phyloP scores from a whole-genome alignment of 2,797 vertebrate genomes.

The Crocodylus rhombifer region DNA sequence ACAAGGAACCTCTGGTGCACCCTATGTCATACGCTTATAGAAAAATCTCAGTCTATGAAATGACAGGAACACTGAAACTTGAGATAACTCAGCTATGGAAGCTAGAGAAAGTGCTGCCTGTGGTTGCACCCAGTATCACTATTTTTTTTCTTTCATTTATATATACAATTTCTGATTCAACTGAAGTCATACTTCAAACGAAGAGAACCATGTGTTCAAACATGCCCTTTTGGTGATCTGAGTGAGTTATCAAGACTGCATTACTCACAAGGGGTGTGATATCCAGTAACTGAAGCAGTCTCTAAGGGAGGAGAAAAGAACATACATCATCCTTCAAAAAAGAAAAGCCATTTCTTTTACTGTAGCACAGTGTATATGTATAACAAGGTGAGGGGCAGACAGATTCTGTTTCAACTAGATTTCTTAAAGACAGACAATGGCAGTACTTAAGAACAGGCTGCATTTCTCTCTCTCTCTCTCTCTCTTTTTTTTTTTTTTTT shows the following conservation, averaged over 20 bases:
- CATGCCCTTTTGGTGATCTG: rapidly evolving
- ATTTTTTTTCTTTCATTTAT: background rate
- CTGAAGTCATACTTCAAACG: background rate
- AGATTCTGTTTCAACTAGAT: no score
- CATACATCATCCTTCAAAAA: background rate
- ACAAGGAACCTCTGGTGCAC: no score
- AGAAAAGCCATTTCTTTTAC: background rate
- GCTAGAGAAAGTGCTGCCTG: background rate
- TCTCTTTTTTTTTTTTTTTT: no score
- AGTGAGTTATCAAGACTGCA: background rate
- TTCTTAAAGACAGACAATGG: background rate
- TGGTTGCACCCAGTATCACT: background rate
- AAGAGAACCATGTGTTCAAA: background rate
- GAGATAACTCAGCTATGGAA: background rate
- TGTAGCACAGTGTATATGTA: background rate
- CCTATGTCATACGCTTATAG: no score
- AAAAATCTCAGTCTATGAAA: background rate
- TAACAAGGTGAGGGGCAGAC: background rate
- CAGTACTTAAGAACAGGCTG: background rate
- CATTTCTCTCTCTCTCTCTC: no score
- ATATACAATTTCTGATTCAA: background rate
- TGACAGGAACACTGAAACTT: background rate
- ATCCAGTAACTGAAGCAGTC: background rate
- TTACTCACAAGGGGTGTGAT: background rate
- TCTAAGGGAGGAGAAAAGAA: background rate